Evolutionary conservation across 2,113 vertebrate species (phyloP), one percentile per base, ranked within the genome.

Genomic region (Bothrops jararaca): DNA sequence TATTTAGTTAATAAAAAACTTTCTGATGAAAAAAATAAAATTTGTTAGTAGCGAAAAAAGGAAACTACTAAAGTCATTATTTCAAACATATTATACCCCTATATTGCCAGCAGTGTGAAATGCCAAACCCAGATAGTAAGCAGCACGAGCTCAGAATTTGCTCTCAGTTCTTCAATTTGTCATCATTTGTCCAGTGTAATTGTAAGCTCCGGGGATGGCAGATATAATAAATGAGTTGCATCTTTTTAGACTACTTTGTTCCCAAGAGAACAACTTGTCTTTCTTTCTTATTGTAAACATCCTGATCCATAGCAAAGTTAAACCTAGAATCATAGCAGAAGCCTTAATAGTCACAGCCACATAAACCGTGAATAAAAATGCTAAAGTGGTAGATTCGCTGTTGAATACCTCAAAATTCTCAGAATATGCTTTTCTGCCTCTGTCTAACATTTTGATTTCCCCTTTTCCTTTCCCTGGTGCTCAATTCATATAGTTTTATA

Each of bases 121-220:
- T 88, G 58, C 53, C 90, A 91, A 95, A 92, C 20, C 60, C 3
- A 80, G 88, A 89, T 0, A 1, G 88, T 93, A 94, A 95, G 74
- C 85, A 95, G 89, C 88, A 95, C 53, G 93, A 96, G 89, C 52
- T 90, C 69, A 92, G 93, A 45, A 74, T 53, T 94, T 95, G 90
- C 94, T 92, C 93, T 93, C 86, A 24, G 9, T 94, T 87, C 39
- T 95, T 95, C 95, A 95, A 94, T 96, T 96, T 96, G 89, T 96
- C 95, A 96, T 96, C 53, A 54, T 97, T 96, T 96, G 80, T 94
- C 86, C 85, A 52, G 48, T 95, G 95, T 94, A 95, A 96, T 23
- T 95, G 94, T 92, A 64, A 95, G 64, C 34, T 95, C 54, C 85
- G 94, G 54, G 1, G 58, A 74, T 95, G 94, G 92, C 94, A 94